These are phyloP conservation scores for Phalacrocorax pelagicus DNA, from an alignment of 2,113 vertebrate genomes.

Conservation along the genomic window DNA sequence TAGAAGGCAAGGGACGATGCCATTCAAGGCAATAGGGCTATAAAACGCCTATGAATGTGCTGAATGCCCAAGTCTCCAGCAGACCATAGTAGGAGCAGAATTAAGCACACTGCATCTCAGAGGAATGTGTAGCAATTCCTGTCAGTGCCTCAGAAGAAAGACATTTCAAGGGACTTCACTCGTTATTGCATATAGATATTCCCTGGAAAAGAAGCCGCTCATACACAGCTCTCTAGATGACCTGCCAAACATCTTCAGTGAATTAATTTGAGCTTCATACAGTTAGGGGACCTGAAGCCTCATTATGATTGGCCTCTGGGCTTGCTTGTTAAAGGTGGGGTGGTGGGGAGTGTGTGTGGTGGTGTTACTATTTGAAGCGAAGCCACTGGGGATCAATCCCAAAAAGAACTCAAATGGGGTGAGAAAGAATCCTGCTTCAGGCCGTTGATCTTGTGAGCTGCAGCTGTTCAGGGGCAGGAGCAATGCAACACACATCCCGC, in stretches of 20 bases:
- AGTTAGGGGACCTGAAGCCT: not conserved
- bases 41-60: not conserved
- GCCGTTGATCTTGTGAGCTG: not conserved
- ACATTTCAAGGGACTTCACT: not conserved
- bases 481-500: not conserved
- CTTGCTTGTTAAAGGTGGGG: not conserved
- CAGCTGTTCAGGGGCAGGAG: not conserved
- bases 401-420: not conserved
- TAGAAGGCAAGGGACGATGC: not conserved
- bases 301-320: not conserved
- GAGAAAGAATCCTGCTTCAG: not conserved
- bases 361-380: not conserved
- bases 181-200: rapidly evolving
- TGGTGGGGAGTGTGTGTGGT: no score
- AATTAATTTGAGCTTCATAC: not conserved
- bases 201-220: not conserved
- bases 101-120: not conserved
- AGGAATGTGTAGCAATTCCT: not conserved
- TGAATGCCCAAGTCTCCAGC: not conserved
- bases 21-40: not conserved
- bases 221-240: not conserved
- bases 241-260: not conserved
- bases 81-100: not conserved
- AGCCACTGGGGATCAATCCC: not conserved
- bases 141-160: not conserved